A percentile compares a stretch with the other conserved stretches of the same genome.
phyloP scores from a whole-genome alignment of 2,113 vertebrate genomes.

The Salminus brasiliensis region DNA sequence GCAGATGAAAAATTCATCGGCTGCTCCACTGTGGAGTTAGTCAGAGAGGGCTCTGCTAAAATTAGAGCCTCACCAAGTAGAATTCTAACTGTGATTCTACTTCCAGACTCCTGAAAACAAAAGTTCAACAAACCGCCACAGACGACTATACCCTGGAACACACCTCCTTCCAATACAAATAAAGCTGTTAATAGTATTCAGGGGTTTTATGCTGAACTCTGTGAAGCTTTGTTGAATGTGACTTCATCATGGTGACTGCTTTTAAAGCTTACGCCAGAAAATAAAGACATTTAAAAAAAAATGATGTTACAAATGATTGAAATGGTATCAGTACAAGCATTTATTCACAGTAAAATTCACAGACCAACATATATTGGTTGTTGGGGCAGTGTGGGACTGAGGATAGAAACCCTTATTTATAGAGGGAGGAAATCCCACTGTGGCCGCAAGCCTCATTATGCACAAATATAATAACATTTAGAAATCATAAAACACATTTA shows the following conservation, averaged over 20 bases:
- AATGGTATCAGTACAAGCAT: background rate
- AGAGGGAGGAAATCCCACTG: background rate
- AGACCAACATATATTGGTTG: no score
- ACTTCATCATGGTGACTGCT: background rate
- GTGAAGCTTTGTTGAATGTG: background rate
- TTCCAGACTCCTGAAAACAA: constrained; percentile 14
- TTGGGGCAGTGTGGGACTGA: background rate
- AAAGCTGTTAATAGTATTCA: background rate
- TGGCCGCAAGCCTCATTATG: background rate
- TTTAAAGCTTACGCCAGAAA: background rate
- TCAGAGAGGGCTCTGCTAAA: constrained; percentile 11
- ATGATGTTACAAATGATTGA: background rate
- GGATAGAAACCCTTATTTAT: background rate
- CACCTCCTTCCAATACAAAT: background rate
- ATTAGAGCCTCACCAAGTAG: background rate
- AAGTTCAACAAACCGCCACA: background rate
- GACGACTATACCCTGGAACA: background rate
- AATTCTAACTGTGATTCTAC: background rate
- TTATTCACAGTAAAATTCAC: no score
- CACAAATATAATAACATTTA: background rate
- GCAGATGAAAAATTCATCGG: constrained; percentile 53
- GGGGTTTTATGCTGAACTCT: background rate
- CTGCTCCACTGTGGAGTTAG: constrained; percentile 16
- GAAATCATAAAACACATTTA: background rate
- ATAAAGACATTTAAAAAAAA: background rate